Percentiles rank a stretch among this genome's conserved stretches.
Conservation (phyloP, 2,888 invertebrate species). For the Drosophila tanythrix region DNA sequence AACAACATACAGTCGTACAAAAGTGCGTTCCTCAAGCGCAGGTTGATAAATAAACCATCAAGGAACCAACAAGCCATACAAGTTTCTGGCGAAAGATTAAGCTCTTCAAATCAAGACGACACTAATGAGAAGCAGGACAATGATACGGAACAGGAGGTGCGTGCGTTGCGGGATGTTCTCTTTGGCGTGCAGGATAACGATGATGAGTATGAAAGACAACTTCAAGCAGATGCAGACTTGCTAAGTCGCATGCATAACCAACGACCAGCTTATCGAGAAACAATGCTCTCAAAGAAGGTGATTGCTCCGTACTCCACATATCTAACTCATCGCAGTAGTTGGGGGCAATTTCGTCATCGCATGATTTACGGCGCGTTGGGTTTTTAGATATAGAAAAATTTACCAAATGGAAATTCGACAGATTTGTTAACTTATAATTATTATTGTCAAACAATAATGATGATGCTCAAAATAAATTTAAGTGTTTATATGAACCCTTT, state of each 20-base stretch:
- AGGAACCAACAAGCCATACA: neutral
- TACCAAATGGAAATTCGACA: neutral
- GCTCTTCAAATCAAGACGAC: neutral
- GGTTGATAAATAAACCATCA: neutral
- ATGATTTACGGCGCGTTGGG: conserved; percentile 55
- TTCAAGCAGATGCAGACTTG: conserved; percentile 34
- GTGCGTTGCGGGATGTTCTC: conserved; percentile 32
- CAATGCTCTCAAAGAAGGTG: conserved; percentile 41
- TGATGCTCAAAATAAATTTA: conserved; percentile 49
- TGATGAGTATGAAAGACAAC: conserved; percentile 34
- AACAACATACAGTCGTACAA: conserved; percentile 22
- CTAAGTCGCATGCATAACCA: conserved; percentile 17
- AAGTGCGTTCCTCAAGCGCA: conserved; percentile 8
- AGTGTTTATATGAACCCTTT: conserved; percentile 59
- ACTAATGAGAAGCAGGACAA: neutral
- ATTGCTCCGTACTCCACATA: conserved; percentile 60
- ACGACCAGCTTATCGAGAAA: fast-evolving
- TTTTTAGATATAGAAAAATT: conserved; percentile 28
- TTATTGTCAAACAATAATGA: neutral
- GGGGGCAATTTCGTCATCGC: conserved; percentile 65
- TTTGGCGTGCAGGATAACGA: conserved; percentile 44
- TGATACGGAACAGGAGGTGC: neutral
- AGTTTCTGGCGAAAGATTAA: neutral
- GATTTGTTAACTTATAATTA: neutral
- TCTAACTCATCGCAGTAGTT: conserved; percentile 49